Base-by-base conservation (phyloP, 2,113 vertebrate species). In the Prietella phreatophila region DNA sequence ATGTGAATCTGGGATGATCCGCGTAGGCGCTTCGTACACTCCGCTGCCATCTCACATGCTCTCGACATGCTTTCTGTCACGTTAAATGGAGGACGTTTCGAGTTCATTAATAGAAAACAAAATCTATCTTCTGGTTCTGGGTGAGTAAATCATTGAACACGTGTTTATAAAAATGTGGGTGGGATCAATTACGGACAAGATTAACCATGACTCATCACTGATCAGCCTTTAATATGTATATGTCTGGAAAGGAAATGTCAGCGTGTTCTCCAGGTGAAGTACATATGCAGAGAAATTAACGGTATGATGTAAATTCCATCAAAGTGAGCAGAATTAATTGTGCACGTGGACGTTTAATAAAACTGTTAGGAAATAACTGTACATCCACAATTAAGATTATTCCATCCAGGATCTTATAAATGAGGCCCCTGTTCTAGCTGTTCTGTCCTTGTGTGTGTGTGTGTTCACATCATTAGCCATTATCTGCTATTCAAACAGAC, bases 401-500 rank as follows among this genome's bases (percentile, higher is more conserved):
- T 76, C 39, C 17, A 33, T 58, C n/a, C 17, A 30, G n/a, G 10
- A 55, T 47, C 25, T 53, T 53, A 78, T 53, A 53, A 53, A 78
- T 27, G 20, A 81, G 15, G n/a, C 1, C 27, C 14, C 4, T 53
- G 4, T 5, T 53, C 5, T 15, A 30, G 39, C 20, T 36, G 69
- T 14, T 67, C 2, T 71, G 33, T 36, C 30, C 33, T 5, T 69
- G n/a, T 73, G 69, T 19, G 33, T 39, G 69, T 36, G 69, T 39
- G 69, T 39, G n/a, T 83, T 53, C 27, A 42, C 25, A 30, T 56
- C 63, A 58, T 82, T 61, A 63, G 19, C 71, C 71, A 63, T 83
- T 83, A 83, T 78, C 58, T 84, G 27, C 47, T 58, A 58, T 84
- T 86, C 80, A 85, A 55, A 86, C 33, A 89, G 47, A 86, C 69